A percentile compares a stretch with the other conserved stretches of the same genome.
These are phyloP conservation scores for Peromyscus polionotus DNA, from an alignment of 2,113 vertebrate species.

Conservation along the genomic window DNA sequence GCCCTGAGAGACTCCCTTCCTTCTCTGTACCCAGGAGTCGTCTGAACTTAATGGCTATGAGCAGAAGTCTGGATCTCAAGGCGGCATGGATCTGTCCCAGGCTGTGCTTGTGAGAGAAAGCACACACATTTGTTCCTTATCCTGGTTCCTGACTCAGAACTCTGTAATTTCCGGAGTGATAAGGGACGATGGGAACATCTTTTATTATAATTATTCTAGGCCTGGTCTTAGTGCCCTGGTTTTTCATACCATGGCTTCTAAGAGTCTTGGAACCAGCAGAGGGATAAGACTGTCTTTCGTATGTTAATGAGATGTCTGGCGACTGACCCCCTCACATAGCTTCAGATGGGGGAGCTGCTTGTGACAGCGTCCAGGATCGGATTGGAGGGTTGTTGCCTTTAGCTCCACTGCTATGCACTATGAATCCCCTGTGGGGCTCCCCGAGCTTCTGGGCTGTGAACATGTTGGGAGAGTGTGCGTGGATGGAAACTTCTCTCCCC, in stretches of 20 bases:
- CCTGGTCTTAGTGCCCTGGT: background rate
- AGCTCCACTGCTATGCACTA: background rate
- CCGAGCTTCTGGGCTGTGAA: background rate
- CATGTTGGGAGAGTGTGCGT: accelerated
- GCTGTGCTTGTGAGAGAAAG: background rate
- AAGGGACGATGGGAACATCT: background rate
- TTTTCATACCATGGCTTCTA: background rate
- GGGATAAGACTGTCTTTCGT: background rate
- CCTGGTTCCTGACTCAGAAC: background rate
- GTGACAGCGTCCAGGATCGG: background rate
- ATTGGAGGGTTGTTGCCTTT: background rate
- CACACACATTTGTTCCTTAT: background rate
- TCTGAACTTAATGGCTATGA: background rate
- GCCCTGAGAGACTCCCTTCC: background rate
- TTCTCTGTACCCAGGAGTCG: accelerated
- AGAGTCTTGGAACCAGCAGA: background rate
- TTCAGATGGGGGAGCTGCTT: no score
- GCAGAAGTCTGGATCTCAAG: background rate
- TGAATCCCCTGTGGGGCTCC: background rate
- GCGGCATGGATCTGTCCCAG: background rate
- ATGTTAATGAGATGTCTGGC: background rate
- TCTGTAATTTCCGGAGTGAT: slow-evolving; percentile 4
- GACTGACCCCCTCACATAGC: background rate
- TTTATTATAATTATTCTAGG: background rate
- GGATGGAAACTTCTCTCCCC: no score